Base-by-base conservation (phyloP, 2,113 vertebrate species). In the Gallinago undulata region DNA sequence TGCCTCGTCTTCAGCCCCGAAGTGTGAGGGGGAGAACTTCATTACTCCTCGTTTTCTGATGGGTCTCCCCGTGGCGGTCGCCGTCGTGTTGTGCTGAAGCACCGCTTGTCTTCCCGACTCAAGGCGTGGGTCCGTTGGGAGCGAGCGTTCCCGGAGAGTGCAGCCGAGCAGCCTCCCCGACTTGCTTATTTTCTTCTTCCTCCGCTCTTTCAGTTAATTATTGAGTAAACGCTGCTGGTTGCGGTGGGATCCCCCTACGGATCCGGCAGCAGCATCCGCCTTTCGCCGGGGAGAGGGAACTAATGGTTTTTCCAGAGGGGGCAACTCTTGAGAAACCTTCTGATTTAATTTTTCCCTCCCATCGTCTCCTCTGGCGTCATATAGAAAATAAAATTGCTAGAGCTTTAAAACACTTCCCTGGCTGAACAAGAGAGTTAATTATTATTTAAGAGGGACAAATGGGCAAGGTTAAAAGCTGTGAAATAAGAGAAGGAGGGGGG, bases 391-490 rank as follows among this genome's bases (percentile, higher is more conserved):
- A 91, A 97, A 94, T 70, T 95, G 93, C 93, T 90, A 89, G 89
- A 91, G 84, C 90, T 79, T 93, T 95, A 77, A 91, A 96, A 87
- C 28, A n/a, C 88, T 94, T 89, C 84, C 39, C 62, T 13, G 28
- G 51, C 60, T 87, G 90, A 79, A 70, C 30, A n/a, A 57, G 53
- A 27, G 78, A 93, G 68, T 89, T 96, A 95, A 97, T 98, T 97
- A 94, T 94, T 96, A 88, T 97, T 97, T 95, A 95, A 97, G 93
- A 97, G 90, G 73, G 47, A 91, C 77, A 93, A 90, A 15, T 81
- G 90, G 92, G 67, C 78, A 91, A 96, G 87, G 97, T 96, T 96
- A 96, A 96, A 97, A 96, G 87, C 94, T 95, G 85, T 91, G 89
- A 95, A 96, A 89, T 74, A 74, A 63, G 81, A 81, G 28, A 68